phyloP scores from a whole-genome alignment of 1,140 invertebrate genomes.

The Physella acuta region DNA sequence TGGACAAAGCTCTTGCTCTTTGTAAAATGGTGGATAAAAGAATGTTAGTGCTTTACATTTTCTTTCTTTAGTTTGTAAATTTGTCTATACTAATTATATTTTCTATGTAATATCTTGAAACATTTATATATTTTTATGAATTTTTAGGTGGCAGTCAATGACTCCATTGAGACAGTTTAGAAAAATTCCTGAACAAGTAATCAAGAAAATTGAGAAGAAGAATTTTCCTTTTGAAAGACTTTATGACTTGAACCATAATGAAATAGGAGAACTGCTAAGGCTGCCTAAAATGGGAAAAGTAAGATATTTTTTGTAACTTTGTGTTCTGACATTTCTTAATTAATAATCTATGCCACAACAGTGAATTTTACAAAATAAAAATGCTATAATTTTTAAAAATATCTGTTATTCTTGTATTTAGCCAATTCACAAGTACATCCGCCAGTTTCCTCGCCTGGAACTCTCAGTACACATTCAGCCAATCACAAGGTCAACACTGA shows the following conservation, averaged over 20 bases:
- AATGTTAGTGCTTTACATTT: slow-evolving; percentile 66
- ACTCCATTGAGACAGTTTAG: slow-evolving; percentile 95
- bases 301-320: too few species aligned
- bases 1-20: slow-evolving; percentile 91
- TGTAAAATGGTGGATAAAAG: slow-evolving; percentile 99
- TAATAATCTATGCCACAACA: too few species aligned
- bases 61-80: not conserved
- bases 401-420: slow-evolving; percentile 13
- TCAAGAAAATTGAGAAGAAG: slow-evolving; percentile 98
- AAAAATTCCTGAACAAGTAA: slow-evolving; percentile 96
- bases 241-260: slow-evolving; percentile 94
- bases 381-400: not conserved
- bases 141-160: slow-evolving; percentile 92
- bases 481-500: slow-evolving; percentile 89
- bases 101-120: not conserved
- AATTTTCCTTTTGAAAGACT: slow-evolving; percentile 69
- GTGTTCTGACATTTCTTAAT: too few species aligned
- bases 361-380: too few species aligned
- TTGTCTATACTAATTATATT: too few species aligned
- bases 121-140: not conserved
- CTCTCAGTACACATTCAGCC: slow-evolving; percentile 95
- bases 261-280: slow-evolving; percentile 94
- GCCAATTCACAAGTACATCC: slow-evolving; percentile 95
- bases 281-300: slow-evolving; percentile 92
- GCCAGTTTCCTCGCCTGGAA: slow-evolving; percentile 95